phyloP scores from a whole-genome alignment of 1,140 invertebrate species.

The Rhopalosiphum maidis region DNA sequence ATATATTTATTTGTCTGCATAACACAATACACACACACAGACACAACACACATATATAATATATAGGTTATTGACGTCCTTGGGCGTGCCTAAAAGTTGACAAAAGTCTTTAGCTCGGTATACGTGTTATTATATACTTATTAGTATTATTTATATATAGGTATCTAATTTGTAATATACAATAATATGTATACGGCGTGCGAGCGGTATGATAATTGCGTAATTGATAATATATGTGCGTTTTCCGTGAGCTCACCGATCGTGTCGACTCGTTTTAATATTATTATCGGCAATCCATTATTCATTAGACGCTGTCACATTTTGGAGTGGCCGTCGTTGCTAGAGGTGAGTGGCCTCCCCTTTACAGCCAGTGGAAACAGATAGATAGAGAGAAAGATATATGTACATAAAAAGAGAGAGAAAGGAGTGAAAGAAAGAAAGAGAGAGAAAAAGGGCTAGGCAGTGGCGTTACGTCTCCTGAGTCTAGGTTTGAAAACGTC shows the following conservation, averaged over 20 bases:
- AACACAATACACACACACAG: background rate
- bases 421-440: background rate
- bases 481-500: conserved; percentile 10
- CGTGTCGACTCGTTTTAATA: conserved; percentile 22
- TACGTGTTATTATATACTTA: background rate
- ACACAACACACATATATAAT: background rate
- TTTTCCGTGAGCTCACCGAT: conserved; percentile 41
- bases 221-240: conserved; percentile 4
- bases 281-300: conserved; percentile 42
- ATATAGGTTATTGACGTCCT: background rate
- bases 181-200: background rate
- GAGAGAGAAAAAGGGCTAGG: conserved; percentile 30
- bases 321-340: conserved; percentile 2
- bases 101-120: background rate
- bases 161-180: background rate
- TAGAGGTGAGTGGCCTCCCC: conserved; percentile 37
- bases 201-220: background rate
- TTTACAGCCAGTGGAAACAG: background rate
- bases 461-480: background rate
- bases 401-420: background rate
- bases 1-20: conserved; percentile 1
- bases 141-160: background rate
- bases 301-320: conserved; percentile 39
- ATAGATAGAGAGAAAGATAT: background rate
- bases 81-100: conserved; percentile 36